phyloP scores from a whole-genome alignment of 2,888 invertebrate genomes.

The Platycheirus rosarum region DNA sequence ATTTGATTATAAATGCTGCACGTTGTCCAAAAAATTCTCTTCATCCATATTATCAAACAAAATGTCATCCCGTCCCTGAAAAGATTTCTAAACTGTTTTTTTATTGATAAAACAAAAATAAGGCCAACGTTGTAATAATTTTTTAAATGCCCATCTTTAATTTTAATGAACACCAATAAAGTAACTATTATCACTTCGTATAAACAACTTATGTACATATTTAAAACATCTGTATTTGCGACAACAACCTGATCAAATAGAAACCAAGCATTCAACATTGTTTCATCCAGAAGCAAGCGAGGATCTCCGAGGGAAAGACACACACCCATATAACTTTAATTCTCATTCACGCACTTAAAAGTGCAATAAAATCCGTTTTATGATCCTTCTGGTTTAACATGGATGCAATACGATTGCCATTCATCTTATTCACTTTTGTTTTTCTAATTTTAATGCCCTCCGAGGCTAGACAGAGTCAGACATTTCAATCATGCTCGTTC shows the following conservation, averaged over 20 bases:
- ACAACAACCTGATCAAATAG: conserved; percentile 70
- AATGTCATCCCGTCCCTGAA: no score
- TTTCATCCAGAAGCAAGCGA: conserved; percentile 23
- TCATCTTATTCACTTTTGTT: conserved; percentile 52
- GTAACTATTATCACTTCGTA: conserved; percentile 67
- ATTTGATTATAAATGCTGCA: no score
- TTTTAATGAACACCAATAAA: conserved; percentile 31
- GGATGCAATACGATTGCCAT: conserved; percentile 56
- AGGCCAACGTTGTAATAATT: no score
- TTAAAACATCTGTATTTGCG: conserved; percentile 56
- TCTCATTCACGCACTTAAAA: conserved; percentile 71
- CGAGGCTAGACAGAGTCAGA: conserved; percentile 66
- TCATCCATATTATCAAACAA: no score
- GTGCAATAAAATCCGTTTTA: conserved; percentile 70
- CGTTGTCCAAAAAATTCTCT: no score
- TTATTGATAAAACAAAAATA: no score
- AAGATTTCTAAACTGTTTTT: no score
- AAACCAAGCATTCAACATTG: not conserved
- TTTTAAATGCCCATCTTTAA: not conserved
- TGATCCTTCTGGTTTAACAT: conserved; percentile 71
- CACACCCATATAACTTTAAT: conserved; percentile 18
- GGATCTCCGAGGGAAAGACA: conserved; percentile 34
- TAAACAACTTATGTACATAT: conserved; percentile 58
- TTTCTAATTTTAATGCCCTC: conserved; percentile 43
- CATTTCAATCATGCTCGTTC: conserved; percentile 53